phyloP scores from a whole-genome alignment of 2,888 invertebrate species.

The Tribolium freemani region DNA sequence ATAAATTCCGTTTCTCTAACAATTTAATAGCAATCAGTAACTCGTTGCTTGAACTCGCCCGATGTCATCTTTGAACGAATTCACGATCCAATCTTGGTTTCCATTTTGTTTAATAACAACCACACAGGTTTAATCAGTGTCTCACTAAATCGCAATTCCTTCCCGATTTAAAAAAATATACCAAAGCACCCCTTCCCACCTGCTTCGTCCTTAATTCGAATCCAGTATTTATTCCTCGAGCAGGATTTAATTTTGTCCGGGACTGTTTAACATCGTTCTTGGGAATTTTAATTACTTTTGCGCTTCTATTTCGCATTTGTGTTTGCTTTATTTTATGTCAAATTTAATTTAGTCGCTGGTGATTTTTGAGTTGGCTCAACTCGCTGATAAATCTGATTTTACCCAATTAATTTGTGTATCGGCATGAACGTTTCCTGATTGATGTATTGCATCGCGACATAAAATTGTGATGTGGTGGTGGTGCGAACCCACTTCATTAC shows the following conservation, averaged over 20 bases:
- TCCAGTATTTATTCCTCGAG: conserved; percentile 64
- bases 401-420: conserved; percentile 18
- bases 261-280: conserved; percentile 63
- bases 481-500: conserved; percentile 51
- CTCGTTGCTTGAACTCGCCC: too few species aligned
- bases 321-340: conserved; percentile 58
- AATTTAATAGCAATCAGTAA: conserved; percentile 17
- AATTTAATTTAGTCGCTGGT: conserved; percentile 53
- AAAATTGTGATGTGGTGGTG: conserved; percentile 35
- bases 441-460: conserved; percentile 14
- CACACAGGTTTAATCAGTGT: conserved; percentile 29
- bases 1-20: conserved; percentile 17
- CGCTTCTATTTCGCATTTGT: conserved; percentile 62
- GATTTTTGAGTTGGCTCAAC: too few species aligned
- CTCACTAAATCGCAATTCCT: conserved; percentile 25
- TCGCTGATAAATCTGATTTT: not conserved
- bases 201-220: conserved; percentile 59
- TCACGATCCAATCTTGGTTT: too few species aligned
- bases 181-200: conserved; percentile 8
- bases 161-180: conserved; percentile 2
- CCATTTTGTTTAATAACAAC: not conserved
- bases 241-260: conserved; percentile 64
- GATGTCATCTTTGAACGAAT: too few species aligned
- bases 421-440: conserved; percentile 18
- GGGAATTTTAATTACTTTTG: conserved; percentile 67